phyloP scores from a whole-genome alignment of 2,113 vertebrate species.

The Montifringilla adamsi region DNA sequence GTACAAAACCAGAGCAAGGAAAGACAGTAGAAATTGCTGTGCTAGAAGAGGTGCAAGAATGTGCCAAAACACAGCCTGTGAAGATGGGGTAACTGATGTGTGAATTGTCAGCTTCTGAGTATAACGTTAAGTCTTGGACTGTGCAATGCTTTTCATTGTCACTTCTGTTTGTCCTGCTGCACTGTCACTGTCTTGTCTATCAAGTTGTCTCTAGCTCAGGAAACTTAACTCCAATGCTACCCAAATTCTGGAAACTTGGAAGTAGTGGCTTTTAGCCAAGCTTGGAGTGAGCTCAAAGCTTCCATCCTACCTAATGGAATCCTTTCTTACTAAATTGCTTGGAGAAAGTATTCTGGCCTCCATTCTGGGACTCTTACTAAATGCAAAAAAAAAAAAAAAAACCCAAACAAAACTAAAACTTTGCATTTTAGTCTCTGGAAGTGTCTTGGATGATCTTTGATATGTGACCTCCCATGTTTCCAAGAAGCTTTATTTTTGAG shows the following conservation, averaged over 20 bases:
- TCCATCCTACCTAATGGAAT: background rate
- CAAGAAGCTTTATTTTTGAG: background rate
- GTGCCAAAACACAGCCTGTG: background rate
- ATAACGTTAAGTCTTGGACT: background rate
- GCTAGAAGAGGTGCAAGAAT: background rate
- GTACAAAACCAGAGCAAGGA: background rate
- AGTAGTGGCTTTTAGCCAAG: background rate
- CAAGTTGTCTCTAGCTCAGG: slow-evolving; percentile 19
- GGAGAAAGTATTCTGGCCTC: background rate
- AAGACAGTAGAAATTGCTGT: background rate
- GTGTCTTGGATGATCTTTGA: background rate
- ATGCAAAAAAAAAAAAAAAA: background rate
- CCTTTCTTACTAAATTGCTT: background rate
- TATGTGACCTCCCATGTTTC: background rate
- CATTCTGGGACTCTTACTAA: background rate
- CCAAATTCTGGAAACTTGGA: background rate
- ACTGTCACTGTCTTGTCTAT: background rate
- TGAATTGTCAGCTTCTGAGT: background rate
- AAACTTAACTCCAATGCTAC: background rate
- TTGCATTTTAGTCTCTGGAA: background rate
- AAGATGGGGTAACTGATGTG: background rate
- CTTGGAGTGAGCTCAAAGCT: background rate
- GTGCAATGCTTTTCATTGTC: background rate
- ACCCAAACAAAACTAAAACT: background rate
- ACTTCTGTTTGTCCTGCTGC: background rate